A percentile compares a stretch with the other conserved stretches of the same genome.
phyloP scores from a whole-genome alignment of 92 coral and sea anemone genomes.

The Ricordea florida region DNA sequence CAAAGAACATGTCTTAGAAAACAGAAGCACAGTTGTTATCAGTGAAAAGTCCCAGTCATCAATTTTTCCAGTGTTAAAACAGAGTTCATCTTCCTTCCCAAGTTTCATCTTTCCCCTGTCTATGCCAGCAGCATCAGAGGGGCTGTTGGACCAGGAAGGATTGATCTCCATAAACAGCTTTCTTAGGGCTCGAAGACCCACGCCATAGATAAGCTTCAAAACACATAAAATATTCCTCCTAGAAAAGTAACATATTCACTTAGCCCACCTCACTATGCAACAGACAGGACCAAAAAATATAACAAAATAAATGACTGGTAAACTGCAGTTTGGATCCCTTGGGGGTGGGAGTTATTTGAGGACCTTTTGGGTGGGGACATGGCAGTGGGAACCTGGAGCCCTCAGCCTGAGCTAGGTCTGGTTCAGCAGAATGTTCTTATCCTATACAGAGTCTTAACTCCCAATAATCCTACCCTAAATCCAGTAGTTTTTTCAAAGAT shows the following conservation, averaged over 20 bases:
- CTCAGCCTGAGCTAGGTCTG: no score
- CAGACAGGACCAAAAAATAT: no score
- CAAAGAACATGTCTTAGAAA: conserved; percentile 49
- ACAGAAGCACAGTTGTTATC: conserved; percentile 72
- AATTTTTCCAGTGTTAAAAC: conserved; percentile 70
- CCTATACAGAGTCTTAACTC: no score
- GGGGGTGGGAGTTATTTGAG: no score
- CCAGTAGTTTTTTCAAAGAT: no score
- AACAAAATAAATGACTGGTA: no score
- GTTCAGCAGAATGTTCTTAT: no score
- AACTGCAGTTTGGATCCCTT: no score
- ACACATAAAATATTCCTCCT: conserved; percentile 69
- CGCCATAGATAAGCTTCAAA: conserved; percentile 68
- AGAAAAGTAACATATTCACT: not conserved
- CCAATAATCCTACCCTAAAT: no score
- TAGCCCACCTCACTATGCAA: not conserved
- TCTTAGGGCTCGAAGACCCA: conserved; percentile 69
- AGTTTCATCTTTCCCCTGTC: conserved; percentile 67
- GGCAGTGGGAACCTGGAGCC: no score
- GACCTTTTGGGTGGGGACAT: no score
- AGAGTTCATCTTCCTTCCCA: conserved; percentile 33
- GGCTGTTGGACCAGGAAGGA: conserved; percentile 81
- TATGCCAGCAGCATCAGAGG: conserved; percentile 71
- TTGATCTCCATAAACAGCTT: conserved; percentile 68
- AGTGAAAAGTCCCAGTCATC: conserved; percentile 85